These are phyloP conservation scores for Ruditapes philippinarum DNA, from an alignment of 1,140 invertebrate species.

Conservation along the genomic window DNA sequence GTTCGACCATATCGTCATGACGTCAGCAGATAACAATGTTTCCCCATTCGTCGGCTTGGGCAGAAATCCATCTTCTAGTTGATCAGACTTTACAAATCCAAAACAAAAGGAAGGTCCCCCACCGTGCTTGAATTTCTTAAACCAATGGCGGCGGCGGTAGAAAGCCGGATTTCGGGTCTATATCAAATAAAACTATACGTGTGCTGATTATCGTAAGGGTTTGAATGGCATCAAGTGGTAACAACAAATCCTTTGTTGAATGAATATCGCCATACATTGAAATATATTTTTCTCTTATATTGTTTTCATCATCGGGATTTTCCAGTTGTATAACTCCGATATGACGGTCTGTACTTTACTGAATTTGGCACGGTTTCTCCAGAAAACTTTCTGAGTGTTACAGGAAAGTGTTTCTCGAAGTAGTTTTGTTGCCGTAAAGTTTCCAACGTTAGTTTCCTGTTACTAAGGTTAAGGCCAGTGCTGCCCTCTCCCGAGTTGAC, in stretches of 20 bases:
- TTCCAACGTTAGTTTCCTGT: neutral
- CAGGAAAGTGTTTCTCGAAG: neutral
- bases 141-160: conserved; percentile 26
- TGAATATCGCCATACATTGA: neutral
- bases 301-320: neutral
- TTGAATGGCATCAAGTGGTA: neutral
- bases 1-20: conserved; percentile 67
- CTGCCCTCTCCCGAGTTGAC: conserved; percentile 38
- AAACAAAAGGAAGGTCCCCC: conserved; percentile 30
- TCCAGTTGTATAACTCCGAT: neutral
- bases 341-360: neutral
- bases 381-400: neutral
- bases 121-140: neutral
- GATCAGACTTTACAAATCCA: neutral
- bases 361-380: neutral
- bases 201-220: neutral
- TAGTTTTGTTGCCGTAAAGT: neutral
- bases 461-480: neutral
- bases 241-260: neutral
- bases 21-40: neutral
- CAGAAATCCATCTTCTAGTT: no score
- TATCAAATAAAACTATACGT: conserved; percentile 8
- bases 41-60: neutral
- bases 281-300: neutral
- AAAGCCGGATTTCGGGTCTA: neutral